A percentile compares a stretch with the other conserved stretches of the same genome.
These are phyloP conservation scores for Heliothis subflexa DNA, from an alignment of 1,140 invertebrate species.

Conservation along the genomic window DNA sequence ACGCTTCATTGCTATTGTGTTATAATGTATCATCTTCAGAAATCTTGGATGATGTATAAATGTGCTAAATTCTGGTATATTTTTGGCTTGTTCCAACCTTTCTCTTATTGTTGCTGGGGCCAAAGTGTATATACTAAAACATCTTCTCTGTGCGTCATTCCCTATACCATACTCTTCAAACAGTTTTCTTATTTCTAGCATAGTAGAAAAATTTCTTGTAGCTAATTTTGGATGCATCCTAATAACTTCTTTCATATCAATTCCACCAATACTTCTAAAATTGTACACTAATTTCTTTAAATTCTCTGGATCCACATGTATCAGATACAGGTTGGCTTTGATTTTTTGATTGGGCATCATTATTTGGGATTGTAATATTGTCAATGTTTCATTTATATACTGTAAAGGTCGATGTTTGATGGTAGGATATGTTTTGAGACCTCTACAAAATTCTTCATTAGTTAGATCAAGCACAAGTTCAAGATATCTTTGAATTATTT, in stretches of 20 bases:
- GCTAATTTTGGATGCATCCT: conserved; percentile 83
- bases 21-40: conserved; percentile 83
- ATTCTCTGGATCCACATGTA: conserved; percentile 81
- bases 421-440: conserved; percentile 80
- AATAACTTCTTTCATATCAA: conserved; percentile 81
- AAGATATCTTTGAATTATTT: conserved; percentile 81
- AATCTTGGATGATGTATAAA: conserved; percentile 85
- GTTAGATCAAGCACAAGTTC: conserved; percentile 81
- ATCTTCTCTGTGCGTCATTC: conserved; percentile 73
- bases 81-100: conserved; percentile 80
- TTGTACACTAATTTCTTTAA: conserved; percentile 80
- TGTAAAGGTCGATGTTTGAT: conserved; percentile 83
- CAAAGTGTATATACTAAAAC: conserved; percentile 82
- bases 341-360: conserved; percentile 82
- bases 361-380: conserved; percentile 81
- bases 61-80: conserved; percentile 81
- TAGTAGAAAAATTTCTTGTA: conserved; percentile 69
- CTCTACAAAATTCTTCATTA: conserved; percentile 77
- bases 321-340: conserved; percentile 82
- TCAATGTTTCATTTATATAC: conserved; percentile 80
- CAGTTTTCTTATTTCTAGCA: conserved; percentile 79
- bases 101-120: conserved; percentile 75
- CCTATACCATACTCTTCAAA: conserved; percentile 82
- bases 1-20: conserved; percentile 79
- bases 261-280: conserved; percentile 74